Evolutionary conservation across 2,888 invertebrate species (phyloP), one percentile per base, ranked within the genome.

Genomic region (Bugula neritina): DNA sequence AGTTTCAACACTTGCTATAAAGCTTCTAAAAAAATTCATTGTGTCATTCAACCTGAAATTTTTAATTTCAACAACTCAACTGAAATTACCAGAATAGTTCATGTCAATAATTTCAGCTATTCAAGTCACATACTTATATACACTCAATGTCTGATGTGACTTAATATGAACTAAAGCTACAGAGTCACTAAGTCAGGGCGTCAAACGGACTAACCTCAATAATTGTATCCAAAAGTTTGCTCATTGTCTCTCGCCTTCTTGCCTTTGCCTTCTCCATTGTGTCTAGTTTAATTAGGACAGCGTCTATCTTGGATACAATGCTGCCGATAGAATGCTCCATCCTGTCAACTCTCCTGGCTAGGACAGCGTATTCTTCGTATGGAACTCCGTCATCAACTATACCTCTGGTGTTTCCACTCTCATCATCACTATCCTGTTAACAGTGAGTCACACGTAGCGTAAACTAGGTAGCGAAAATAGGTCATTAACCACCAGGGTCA

Each of bases 271-370:
- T 80, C 73, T 83, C 83, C 79, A 82, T 79, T 21, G 75, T 74
- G 73, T 82, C 82, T 74, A 83, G 74, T 72, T 80, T 80, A 13
- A 77, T 75, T 35, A 84, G 73, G 1, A 83, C 82, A 1, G 80
- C 78, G 73, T 84, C 84, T 58, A 84, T 84, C 35, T 73, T 73
- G 21, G 54, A 58, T 1, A 74, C 74, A 54, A 74, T 81, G 69
- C 77, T 77, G 35, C 78, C 79, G 55, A 84, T 78, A 31, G 81
- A 80, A 72, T 79, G 76, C 73, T 83, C 83, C 78, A 84, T 79
- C 70, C 81, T 75, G 73, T 83, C 83, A 34, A 83, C 83, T 27
- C 83, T 79, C 23, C 79, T 75, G 29, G 79, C 75, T 71, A 83
- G 55, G 77, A 77, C 77, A 58, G 74, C 74, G 71, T 77, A 79